Base-by-base conservation (phyloP, 37 sponge, comb jelly and placozoan species). In the Theonella swinhoei region DNA sequence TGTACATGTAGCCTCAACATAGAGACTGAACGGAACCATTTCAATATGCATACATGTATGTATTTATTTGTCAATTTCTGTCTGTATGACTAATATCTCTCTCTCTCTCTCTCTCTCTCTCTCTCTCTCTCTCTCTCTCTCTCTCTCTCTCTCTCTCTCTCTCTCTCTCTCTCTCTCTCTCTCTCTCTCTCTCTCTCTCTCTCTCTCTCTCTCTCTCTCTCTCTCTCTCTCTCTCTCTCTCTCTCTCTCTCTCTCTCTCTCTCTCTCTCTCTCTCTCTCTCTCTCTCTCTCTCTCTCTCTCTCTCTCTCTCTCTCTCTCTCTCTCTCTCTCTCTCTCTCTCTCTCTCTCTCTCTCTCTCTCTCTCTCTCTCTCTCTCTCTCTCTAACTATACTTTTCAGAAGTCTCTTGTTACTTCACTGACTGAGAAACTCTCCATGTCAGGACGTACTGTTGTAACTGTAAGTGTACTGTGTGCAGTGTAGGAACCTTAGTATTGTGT, bases 101-200 rank as follows among this genome's bases (percentile, higher is more conserved):
- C n/a, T n/a, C n/a, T n/a, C n/a, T n/a, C n/a, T n/a, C n/a, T n/a
- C n/a, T n/a, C 35, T 73, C 61, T 64, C 74, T 64, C 68, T 76
- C 66, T 84, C 68, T 76, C 76, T 84, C 54, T 75, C 42, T 76
- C 64, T 75, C 74, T 72, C 39, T 75, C 74, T 72, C 39, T 75
- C 63, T 75, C 62, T 72, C 36, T 42, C 74, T 72, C 36, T 72
- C 74, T 75, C 64, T 82, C 74, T 72, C 39, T 42, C 74, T 72
- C 62, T 54, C 64, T 82, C 64, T 66, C 62, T 72, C 36, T 72
- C 74, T 75, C 62, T 72, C 74, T 33, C 37, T 58, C 70, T 68
- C 43, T 39, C 43, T 39, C 73, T 30, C 68, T 79, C 68, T 64
- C 80, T 68, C 69, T 68, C 69, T 68, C 69, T 68, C 69, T 68